Base-by-base conservation (phyloP, 2,888 invertebrate species). In the Endotricha flammealis region DNA sequence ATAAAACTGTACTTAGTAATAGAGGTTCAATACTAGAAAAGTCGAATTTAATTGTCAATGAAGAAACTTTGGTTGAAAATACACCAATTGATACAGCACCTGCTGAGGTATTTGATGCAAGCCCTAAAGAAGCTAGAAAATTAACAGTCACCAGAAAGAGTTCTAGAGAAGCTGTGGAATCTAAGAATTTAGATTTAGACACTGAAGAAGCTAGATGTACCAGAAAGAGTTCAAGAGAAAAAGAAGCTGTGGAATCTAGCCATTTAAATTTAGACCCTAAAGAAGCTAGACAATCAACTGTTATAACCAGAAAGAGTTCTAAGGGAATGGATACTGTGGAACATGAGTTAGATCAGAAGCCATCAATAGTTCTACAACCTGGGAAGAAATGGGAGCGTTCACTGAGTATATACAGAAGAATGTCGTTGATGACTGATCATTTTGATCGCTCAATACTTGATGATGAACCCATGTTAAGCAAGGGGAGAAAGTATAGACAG, bases 381-480 rank as follows among this genome's bases (percentile, higher is more conserved):
- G 92, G 92, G 0, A 93, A 91, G 59, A 85, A 89, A 57, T 93
- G 92, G 91, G 88, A 90, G 31, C 88, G 91, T 54, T 91, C 92
- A 0, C 57, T 92, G 3, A 89, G 88, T 42, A 87, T 88, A 41
- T 88, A 89, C 53, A 89, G 80, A 46, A 81, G 85, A 54, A 77
- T 87, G 61, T 87, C 78, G 36, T 75, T 66, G 56, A 81, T 68
- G 64, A 73, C 62, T 41, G 68, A 82, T 56, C 50, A 64, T 47
- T 72, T 70, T 47, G 68, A 85, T 50, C 57, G 65, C 34, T 73
- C 79, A 2, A 53, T 87, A 37, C 42, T 89, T 23, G 82, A 88
- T 27, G 67, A 74, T 46, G 75, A 86, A 35, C 53, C 73, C 22
- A 36, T 63, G 9, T 70, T 76, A 1, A 73, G 36, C 11, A 85